These are phyloP conservation scores for Jaculus jaculus DNA, from an alignment of 2,113 vertebrate species.

Conservation along the genomic window DNA sequence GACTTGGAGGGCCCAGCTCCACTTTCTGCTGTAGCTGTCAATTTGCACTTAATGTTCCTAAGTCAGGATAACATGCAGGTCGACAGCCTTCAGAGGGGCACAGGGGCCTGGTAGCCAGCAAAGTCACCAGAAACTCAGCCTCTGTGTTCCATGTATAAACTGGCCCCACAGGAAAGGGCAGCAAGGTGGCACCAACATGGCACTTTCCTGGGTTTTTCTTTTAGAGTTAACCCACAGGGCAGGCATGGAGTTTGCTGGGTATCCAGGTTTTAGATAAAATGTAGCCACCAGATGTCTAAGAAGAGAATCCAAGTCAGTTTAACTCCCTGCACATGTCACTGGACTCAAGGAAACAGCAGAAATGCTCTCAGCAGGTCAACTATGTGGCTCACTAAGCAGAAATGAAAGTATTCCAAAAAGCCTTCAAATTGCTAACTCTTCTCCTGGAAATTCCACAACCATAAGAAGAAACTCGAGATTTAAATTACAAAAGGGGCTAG, in stretches of 20 bases:
- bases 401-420: constrained; percentile 50
- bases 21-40: not conserved
- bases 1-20: not conserved
- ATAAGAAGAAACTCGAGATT: constrained; percentile 56
- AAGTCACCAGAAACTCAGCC: not conserved
- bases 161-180: not conserved
- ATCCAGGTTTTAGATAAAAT: constrained; percentile 55
- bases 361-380: constrained; percentile 46
- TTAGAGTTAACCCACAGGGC: constrained; percentile 38
- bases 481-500: constrained; percentile 51
- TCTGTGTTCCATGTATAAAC: not conserved
- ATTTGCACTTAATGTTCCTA: not conserved
- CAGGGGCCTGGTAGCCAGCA: accelerated
- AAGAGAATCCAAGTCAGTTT: constrained; percentile 71
- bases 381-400: constrained; percentile 47
- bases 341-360: constrained; percentile 31
- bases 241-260: not conserved
- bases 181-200: not conserved
- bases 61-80: not conserved
- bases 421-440: constrained; percentile 40
- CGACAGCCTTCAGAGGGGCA: not conserved
- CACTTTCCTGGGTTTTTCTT: not conserved
- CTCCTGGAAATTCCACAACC: constrained; percentile 58
- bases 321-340: constrained; percentile 26
- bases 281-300: constrained; percentile 35